Percentiles rank a stretch among this genome's conserved stretches.
phyloP scores from a whole-genome alignment of 1,140 invertebrate species.

The Drosophila truncata region DNA sequence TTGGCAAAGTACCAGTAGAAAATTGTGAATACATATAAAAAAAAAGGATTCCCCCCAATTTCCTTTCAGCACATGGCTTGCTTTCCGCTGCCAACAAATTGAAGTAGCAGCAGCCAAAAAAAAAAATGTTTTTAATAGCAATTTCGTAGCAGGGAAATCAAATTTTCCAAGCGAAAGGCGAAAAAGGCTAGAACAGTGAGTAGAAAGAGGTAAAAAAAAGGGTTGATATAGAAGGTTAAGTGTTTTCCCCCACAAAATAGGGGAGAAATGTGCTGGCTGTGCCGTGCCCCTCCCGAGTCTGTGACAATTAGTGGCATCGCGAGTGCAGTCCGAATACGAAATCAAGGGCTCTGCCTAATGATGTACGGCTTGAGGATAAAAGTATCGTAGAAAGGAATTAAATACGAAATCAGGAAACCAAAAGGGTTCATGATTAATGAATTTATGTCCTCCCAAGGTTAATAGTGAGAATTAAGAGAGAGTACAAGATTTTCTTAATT shows the following conservation, averaged over 20 bases:
- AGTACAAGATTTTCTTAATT: background rate
- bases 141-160: slow-evolving; percentile 14
- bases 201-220: background rate
- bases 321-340: slow-evolving; percentile 2
- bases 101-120: background rate
- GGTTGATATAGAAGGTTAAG: slow-evolving; percentile 3
- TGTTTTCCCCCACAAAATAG: slow-evolving; percentile 4
- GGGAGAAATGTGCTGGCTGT: slow-evolving; percentile 1
- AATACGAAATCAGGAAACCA: background rate
- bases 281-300: background rate
- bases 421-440: background rate
- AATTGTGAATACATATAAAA: slow-evolving; percentile 10
- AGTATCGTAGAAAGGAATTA: background rate
- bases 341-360: slow-evolving; percentile 6
- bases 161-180: slow-evolving; percentile 15
- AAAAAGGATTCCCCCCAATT: background rate
- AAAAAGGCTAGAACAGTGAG: background rate
- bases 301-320: slow-evolving; percentile 11
- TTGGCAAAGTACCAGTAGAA: slow-evolving; percentile 12
- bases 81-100: slow-evolving; percentile 7
- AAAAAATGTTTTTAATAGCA: background rate
- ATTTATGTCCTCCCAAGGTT: background rate
- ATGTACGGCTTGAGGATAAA: background rate
- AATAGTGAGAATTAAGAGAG: too few relatives aligned
- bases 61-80: slow-evolving; percentile 7